Conservation (phyloP, 2,888 invertebrate genomes). For the Aphidius colemani region DNA sequence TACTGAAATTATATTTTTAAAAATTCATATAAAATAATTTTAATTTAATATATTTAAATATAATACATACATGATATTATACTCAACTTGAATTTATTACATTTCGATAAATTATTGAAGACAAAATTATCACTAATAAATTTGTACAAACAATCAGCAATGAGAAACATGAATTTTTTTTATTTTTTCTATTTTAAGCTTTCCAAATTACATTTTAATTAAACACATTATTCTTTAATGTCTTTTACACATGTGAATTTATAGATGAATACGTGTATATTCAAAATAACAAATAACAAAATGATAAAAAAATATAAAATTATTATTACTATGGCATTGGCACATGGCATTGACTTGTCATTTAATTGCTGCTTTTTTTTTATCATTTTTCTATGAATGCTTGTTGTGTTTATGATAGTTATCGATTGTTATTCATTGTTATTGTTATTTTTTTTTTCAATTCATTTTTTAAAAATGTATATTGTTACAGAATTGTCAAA, state of each 20-base stretch:
- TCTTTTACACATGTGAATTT: background rate
- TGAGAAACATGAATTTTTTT: background rate
- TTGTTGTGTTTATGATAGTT: background rate
- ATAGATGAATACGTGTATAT: background rate
- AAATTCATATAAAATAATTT: slow-evolving; percentile 1
- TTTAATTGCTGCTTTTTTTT: background rate
- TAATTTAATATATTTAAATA: background rate
- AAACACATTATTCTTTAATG: background rate
- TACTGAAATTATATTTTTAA: slow-evolving; percentile 29
- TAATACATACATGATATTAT: slow-evolving; percentile 35
- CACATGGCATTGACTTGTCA: slow-evolving; percentile 6
- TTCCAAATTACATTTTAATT: background rate
- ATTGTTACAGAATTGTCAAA: slow-evolving; percentile 81
- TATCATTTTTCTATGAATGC: background rate
- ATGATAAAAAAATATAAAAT: background rate
- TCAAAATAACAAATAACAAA: background rate
- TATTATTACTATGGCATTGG: background rate
- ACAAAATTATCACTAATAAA: too few species aligned
- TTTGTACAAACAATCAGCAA: background rate
- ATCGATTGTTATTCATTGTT: background rate
- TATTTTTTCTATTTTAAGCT: background rate
- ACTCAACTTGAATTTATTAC: slow-evolving; percentile 25
- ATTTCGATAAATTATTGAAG: background rate
- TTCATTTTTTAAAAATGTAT: background rate
- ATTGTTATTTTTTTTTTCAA: background rate